phyloP scores from a whole-genome alignment of 2,113 vertebrate species.

The Tetrax tetrax region DNA sequence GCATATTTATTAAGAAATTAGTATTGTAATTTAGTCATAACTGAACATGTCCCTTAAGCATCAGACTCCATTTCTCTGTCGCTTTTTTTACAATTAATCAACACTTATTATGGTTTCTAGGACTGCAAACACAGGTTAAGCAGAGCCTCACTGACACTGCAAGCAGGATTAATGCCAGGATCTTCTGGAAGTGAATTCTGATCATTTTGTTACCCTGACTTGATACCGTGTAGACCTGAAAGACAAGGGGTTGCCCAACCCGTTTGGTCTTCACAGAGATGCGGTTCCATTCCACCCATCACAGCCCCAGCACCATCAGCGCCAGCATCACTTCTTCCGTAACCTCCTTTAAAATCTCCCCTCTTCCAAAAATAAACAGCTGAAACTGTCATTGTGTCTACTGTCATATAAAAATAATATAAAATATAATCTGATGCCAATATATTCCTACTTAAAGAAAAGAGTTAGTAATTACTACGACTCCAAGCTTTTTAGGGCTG shows the following conservation, averaged over 20 bases:
- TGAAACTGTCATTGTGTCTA: background rate
- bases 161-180: background rate
- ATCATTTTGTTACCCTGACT: background rate
- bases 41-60: background rate
- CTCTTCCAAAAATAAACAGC: background rate
- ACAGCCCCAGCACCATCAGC: accelerated
- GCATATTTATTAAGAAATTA: background rate
- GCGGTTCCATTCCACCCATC: background rate
- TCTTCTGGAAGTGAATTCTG: background rate
- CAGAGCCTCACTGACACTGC: background rate
- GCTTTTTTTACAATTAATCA: background rate
- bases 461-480: background rate
- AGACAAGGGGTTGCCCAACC: background rate
- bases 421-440: background rate
- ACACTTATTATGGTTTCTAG: no score
- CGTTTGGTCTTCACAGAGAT: background rate
- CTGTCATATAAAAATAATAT: background rate
- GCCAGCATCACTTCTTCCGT: background rate
- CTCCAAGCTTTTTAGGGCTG: constrained; percentile 15
- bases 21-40: background rate
- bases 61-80: background rate
- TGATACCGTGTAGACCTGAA: background rate
- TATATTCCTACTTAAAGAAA: background rate
- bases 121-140: background rate
- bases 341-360: background rate